Conservation (phyloP, 2,888 invertebrate genomes). For the Epinotia demarniana region DNA sequence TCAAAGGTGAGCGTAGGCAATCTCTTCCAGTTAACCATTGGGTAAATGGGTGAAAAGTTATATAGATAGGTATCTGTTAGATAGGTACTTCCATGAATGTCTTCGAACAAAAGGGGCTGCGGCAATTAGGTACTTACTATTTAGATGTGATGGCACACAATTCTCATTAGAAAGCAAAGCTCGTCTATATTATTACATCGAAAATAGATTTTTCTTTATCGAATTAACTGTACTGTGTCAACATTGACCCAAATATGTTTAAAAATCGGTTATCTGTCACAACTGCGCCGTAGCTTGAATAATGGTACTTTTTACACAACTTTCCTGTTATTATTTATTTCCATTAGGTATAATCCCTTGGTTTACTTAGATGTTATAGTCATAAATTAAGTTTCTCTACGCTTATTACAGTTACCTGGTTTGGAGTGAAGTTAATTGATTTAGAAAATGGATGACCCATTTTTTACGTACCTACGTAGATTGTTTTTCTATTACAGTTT, state of each 20-base stretch:
- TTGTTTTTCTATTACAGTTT: constrained; percentile 2
- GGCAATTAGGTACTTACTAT: not conserved
- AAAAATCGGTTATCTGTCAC: constrained; percentile 6
- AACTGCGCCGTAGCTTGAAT: constrained; percentile 17
- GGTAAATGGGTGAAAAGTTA: too few relatives aligned
- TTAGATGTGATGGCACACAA: not conserved
- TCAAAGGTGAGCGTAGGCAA: too few relatives aligned
- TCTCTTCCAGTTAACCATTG: too few relatives aligned
- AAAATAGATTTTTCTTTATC: not conserved
- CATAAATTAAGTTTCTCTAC: constrained; percentile 38
- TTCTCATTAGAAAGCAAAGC: constrained; percentile 13
- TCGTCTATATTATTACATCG: not conserved
- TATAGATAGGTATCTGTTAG: too few relatives aligned
- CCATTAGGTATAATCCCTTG: constrained; percentile 36
- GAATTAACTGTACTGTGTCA: not conserved
- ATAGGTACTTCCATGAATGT: too few relatives aligned
- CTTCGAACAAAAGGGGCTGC: constrained; percentile 1
- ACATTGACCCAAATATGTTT: constrained; percentile 18
- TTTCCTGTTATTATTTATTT: constrained; percentile 36
- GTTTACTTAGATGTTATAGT: constrained; percentile 31
- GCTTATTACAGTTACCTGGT: not conserved
- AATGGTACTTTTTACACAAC: constrained; percentile 20
- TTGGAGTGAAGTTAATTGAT: constrained; percentile 10
- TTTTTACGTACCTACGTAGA: constrained; percentile 12
- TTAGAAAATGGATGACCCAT: constrained; percentile 23